These are phyloP conservation scores for Stigmatopora nigra DNA, from an alignment of 2,113 vertebrate species.

Conservation along the genomic window DNA sequence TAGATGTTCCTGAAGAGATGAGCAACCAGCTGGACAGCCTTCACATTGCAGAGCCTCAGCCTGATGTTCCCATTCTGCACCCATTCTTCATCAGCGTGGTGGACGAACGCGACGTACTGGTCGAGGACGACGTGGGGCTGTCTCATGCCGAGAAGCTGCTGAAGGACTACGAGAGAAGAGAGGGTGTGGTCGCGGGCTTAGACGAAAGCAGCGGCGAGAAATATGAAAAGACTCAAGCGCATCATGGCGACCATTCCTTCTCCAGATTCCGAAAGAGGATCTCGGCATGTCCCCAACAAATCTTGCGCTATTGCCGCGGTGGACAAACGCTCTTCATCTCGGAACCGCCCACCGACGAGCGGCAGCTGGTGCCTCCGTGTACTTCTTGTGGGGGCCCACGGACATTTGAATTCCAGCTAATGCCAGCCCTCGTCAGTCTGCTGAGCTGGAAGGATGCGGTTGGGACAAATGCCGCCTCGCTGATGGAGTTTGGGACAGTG, in stretches of 20 bases:
- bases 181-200: constrained; percentile 12
- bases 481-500: constrained; percentile 59
- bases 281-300: constrained; percentile 45
- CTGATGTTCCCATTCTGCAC: constrained; percentile 7
- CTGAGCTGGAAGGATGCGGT: constrained; percentile 11
- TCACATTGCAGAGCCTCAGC: background rate
- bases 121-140: constrained; percentile 14
- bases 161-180: constrained; percentile 50
- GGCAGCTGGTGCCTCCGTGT: constrained; percentile 10
- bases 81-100: constrained; percentile 55
- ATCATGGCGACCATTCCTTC: constrained; percentile 51
- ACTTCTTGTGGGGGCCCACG: constrained; percentile 32
- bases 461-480: fast-evolving
- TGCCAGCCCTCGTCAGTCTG: constrained; percentile 54
- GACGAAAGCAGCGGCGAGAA: constrained; percentile 26
- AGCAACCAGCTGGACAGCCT: constrained; percentile 35
- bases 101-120: constrained; percentile 41
- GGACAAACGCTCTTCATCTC: constrained; percentile 44
- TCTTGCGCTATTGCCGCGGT: constrained; percentile 48
- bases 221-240: constrained; percentile 53
- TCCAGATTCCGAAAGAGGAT: constrained; percentile 58
- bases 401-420: constrained; percentile 60
- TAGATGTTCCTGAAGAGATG: background rate
- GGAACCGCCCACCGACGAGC: background rate
- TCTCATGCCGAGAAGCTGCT: constrained; percentile 46